A percentile compares a stretch with the other conserved stretches of the same genome.
These are phyloP conservation scores for Actenoides hombroni DNA, from an alignment of 2,113 vertebrate genomes.

Conservation along the genomic window DNA sequence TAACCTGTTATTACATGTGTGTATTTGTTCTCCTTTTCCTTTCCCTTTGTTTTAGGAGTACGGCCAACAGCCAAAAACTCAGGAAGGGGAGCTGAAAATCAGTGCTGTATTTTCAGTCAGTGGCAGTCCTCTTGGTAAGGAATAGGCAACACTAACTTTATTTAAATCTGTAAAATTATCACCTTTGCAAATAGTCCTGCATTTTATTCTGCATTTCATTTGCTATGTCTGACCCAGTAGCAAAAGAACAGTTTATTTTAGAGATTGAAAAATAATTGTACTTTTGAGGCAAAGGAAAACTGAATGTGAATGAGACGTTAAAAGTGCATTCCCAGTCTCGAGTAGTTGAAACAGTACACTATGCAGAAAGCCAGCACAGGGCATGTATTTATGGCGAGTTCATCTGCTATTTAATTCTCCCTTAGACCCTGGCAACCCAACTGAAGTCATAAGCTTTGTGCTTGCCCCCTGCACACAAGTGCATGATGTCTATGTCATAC, in stretches of 20 bases:
- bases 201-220: not conserved
- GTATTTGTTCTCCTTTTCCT: constrained; percentile 61
- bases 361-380: not conserved
- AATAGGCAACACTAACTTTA: constrained; percentile 11
- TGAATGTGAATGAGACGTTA: not conserved
- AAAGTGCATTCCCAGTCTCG: not conserved
- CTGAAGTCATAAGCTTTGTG: not conserved
- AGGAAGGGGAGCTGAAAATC: constrained; percentile 92
- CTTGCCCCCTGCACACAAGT: not conserved
- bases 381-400: not conserved
- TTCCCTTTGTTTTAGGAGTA: constrained; percentile 80
- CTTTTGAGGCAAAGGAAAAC: not conserved
- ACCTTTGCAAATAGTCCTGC: not conserved
- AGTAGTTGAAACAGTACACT: not conserved
- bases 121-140: constrained; percentile 86
- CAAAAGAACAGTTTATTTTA: not conserved
- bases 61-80: constrained; percentile 83
- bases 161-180: not conserved
- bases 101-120: constrained; percentile 94
- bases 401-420: not conserved
- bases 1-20: constrained; percentile 48
- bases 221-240: not conserved
- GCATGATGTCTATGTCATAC: not conserved
- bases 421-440: not conserved
- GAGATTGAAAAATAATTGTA: not conserved